Evolutionary conservation across 2,113 vertebrate genomes (phyloP).

Genomic region (Lagopus leucura): DNA sequence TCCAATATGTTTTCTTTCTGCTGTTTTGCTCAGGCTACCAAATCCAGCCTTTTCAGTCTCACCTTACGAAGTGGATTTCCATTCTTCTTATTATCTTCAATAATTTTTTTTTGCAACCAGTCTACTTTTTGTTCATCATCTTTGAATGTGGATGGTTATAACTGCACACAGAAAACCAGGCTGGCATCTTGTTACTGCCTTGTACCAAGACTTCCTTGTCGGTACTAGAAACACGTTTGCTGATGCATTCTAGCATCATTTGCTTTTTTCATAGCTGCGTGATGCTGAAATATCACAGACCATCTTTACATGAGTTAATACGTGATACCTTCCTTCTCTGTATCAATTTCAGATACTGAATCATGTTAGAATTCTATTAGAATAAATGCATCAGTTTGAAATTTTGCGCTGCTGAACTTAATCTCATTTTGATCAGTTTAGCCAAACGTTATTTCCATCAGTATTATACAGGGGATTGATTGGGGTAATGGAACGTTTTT

Average conservation of each 20-base stretch:
- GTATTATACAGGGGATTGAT: background rate
- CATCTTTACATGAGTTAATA: background rate
- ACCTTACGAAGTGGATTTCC: background rate
- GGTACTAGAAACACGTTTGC: background rate
- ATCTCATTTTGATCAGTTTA: background rate
- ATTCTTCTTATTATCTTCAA: background rate
- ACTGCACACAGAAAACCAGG: background rate
- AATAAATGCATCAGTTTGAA: background rate
- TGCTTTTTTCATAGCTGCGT: background rate
- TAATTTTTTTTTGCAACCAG: background rate
- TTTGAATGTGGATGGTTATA: background rate
- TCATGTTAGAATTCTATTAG: background rate
- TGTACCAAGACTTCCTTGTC: background rate
- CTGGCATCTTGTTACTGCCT: background rate
- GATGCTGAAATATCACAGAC: background rate
- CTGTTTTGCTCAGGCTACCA: background rate
- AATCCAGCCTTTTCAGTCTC: background rate
- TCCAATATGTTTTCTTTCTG: background rate
- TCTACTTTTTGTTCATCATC: background rate
- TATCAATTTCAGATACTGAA: background rate
- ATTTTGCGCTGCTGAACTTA: background rate
- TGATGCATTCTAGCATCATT: background rate
- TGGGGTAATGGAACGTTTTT: background rate
- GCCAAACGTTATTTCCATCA: background rate
- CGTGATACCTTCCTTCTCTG: accelerated